Conservation (phyloP, 2,888 invertebrate species). For the Salpingus planirostris region DNA sequence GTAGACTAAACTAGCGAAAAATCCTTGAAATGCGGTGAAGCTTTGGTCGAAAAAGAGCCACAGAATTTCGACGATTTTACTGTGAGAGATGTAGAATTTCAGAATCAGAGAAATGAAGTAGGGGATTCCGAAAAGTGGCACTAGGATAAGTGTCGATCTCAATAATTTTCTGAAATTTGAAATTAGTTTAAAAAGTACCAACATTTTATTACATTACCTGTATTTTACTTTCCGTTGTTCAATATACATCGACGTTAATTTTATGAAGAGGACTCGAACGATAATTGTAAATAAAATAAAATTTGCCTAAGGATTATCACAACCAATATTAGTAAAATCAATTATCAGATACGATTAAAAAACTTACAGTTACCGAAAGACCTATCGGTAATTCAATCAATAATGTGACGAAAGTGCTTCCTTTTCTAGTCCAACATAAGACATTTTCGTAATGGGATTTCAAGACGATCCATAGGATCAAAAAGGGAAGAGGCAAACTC, state of each 20-base stretch:
- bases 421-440: slow-evolving; percentile 52
- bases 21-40: slow-evolving; percentile 60
- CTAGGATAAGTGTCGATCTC: slow-evolving; percentile 54
- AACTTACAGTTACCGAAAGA: slow-evolving; percentile 50
- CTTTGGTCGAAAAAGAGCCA: slow-evolving; percentile 58
- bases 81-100: slow-evolving; percentile 40
- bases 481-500: slow-evolving; percentile 54
- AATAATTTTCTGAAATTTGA: slow-evolving; percentile 47
- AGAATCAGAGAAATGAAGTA: slow-evolving; percentile 50
- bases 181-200: no score
- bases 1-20: slow-evolving; percentile 54
- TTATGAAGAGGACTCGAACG: slow-evolving; percentile 47
- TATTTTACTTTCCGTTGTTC: slow-evolving; percentile 52
- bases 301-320: slow-evolving; percentile 45
- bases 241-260: slow-evolving; percentile 48
- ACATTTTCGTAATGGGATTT: slow-evolving; percentile 46
- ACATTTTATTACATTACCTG: slow-evolving; percentile 45
- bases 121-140: slow-evolving; percentile 60
- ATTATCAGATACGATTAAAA: no score
- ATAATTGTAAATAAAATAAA: slow-evolving; percentile 56
- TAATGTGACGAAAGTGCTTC: slow-evolving; percentile 43
- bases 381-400: slow-evolving; percentile 50
- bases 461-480: slow-evolving; percentile 50
- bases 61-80: slow-evolving; percentile 46
- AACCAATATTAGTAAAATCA: slow-evolving; percentile 5